phyloP scores from a whole-genome alignment of 2,888 invertebrate species.

The Oscheius myriophilus region DNA sequence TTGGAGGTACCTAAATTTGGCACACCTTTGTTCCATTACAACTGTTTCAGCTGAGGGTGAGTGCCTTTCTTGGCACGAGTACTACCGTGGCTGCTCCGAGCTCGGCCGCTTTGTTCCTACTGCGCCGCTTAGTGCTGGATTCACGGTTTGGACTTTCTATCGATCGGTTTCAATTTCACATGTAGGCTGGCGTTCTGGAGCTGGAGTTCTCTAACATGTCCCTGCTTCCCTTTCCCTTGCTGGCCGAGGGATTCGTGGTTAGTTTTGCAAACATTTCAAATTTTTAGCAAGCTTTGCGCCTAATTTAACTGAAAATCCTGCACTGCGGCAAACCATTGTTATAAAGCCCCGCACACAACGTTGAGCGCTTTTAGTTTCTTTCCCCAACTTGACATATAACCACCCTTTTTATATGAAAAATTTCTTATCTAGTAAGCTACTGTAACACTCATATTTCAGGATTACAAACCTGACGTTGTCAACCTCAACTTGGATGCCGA shows the following conservation, averaged over 20 bases:
- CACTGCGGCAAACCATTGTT: too few relatives aligned
- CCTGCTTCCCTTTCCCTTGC: constrained; percentile 80
- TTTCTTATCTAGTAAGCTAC: too few relatives aligned
- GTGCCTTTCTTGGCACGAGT: constrained; percentile 78
- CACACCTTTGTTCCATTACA: too few relatives aligned
- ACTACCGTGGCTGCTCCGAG: constrained; percentile 79
- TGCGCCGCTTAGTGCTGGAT: constrained; percentile 42
- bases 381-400: too few relatives aligned
- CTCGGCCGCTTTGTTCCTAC: constrained; percentile 72
- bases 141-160: constrained; percentile 30
- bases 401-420: too few relatives aligned
- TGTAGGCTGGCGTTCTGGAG: constrained; percentile 75
- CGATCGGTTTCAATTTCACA: constrained; percentile 22
- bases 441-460: constrained; percentile 56
- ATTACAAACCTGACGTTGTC: constrained; percentile 90
- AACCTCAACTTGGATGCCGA: constrained; percentile 86
- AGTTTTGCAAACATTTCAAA: too few relatives aligned
- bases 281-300: too few relatives aligned
- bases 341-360: too few relatives aligned
- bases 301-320: too few relatives aligned
- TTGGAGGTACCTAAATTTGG: constrained; percentile 1
- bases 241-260: constrained; percentile 72
- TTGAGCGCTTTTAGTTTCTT: too few relatives aligned
- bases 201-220: constrained; percentile 76
- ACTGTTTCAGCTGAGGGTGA: constrained; percentile 68